phyloP scores from a whole-genome alignment of 2,888 invertebrate genomes.

The Anarsia innoxiella region DNA sequence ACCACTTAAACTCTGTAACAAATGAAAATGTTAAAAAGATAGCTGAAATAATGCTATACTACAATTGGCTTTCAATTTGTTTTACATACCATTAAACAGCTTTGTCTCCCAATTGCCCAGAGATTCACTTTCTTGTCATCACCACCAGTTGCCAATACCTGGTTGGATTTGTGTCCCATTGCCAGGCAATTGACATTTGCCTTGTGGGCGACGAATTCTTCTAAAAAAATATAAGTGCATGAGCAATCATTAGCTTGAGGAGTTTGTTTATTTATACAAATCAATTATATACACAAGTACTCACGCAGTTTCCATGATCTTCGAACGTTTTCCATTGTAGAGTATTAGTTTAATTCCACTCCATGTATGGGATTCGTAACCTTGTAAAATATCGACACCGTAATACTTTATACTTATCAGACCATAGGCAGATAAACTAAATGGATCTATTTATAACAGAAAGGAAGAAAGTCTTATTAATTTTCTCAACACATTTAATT shows the following conservation, averaged over 20 bases:
- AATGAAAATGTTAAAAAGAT: background rate
- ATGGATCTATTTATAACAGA: no score
- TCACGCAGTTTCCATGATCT: slow-evolving; percentile 90
- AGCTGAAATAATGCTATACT: no score
- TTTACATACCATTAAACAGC: slow-evolving; percentile 89
- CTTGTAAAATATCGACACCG: slow-evolving; percentile 19
- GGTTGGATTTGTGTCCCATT: slow-evolving; percentile 92
- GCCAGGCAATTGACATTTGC: slow-evolving; percentile 92
- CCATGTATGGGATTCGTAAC: slow-evolving; percentile 27
- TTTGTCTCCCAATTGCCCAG: slow-evolving; percentile 96
- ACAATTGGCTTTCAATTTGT: no score
- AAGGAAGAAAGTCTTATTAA: no score
- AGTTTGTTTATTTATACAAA: background rate
- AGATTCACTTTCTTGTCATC: slow-evolving; percentile 98
- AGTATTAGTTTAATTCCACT: slow-evolving; percentile 34
- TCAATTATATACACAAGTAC: slow-evolving; percentile 38
- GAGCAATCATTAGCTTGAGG: background rate
- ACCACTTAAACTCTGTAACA: slow-evolving; percentile 90
- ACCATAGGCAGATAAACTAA: no score
- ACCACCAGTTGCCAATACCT: slow-evolving; percentile 94
- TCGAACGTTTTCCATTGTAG: slow-evolving; percentile 72
- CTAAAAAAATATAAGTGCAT: slow-evolving; percentile 56
- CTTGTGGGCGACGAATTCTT: slow-evolving; percentile 91
- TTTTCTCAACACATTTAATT: background rate
- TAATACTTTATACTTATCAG: no score